phyloP scores from a whole-genome alignment of 2,888 invertebrate species.

The Lasioglossum vierecki region DNA sequence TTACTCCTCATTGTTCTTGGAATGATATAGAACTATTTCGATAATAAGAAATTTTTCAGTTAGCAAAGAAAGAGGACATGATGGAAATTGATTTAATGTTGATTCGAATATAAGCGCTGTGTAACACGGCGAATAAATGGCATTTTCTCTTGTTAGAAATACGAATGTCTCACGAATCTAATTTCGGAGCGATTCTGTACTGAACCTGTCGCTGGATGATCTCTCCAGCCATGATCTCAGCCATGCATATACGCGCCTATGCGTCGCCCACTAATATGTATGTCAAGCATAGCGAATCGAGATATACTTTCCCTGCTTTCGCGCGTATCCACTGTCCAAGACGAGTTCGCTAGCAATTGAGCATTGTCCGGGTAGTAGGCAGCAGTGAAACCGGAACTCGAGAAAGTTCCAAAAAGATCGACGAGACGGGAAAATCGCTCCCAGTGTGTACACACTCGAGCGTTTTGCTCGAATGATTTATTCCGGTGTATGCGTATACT shows the following conservation, averaged over 20 bases:
- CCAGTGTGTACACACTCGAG: not conserved
- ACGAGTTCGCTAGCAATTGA: conserved; percentile 57
- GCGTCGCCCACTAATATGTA: conserved; percentile 48
- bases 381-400: conserved; percentile 68
- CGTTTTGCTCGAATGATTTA: not conserved
- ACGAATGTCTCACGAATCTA: not conserved
- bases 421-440: conserved; percentile 3
- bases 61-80: too few species aligned
- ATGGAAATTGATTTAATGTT: too few species aligned
- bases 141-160: not conserved
- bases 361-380: conserved; percentile 56
- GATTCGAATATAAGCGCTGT: too few species aligned
- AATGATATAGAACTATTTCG: conserved; percentile 28
- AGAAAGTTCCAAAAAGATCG: conserved; percentile 67
- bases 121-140: not conserved
- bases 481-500: not conserved
- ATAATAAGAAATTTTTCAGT: conserved; percentile 17
- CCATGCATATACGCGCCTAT: conserved; percentile 14
- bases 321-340: conserved; percentile 61
- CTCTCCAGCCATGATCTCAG: conserved; percentile 8
- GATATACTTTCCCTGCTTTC: conserved; percentile 77
- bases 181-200: not conserved
- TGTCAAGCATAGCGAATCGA: conserved; percentile 62
- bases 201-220: not conserved
- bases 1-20: conserved; percentile 33